phyloP scores from a whole-genome alignment of 2,113 vertebrate species.

The Dipodomys spectabilis region DNA sequence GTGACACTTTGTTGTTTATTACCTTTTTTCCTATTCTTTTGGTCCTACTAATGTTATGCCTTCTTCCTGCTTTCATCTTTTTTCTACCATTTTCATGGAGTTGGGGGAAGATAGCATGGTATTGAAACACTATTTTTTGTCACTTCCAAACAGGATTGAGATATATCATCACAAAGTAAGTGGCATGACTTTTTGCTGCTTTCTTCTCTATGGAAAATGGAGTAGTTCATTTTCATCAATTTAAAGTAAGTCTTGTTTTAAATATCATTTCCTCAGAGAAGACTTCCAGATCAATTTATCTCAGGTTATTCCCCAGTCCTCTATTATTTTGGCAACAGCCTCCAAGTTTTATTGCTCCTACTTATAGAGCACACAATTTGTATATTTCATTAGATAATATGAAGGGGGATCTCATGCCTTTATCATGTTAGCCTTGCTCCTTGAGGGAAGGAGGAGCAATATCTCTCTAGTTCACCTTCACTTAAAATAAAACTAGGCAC shows the following conservation, averaged over 20 bases:
- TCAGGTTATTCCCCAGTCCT: not conserved
- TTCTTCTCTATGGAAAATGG: not conserved
- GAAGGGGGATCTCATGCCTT: not conserved
- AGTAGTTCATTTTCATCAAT: not conserved
- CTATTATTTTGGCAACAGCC: not conserved
- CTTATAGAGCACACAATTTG: not conserved
- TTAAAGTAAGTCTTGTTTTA: slow-evolving; percentile 14
- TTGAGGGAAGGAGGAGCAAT: not conserved
- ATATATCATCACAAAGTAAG: not conserved
- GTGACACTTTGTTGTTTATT: not conserved
- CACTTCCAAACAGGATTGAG: not conserved
- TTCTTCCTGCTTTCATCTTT: not conserved
- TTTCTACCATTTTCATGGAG: not conserved
- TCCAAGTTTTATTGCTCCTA: not conserved
- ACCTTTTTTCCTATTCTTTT: slow-evolving; percentile 1
- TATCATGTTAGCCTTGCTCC: not conserved
- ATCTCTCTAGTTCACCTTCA: not conserved
- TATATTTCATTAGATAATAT: slow-evolving; percentile 13
- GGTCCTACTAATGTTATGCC: not conserved
- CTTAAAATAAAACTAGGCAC: not conserved
- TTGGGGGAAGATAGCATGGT: not conserved
- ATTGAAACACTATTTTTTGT: not conserved
- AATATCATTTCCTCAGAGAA: slow-evolving; percentile 24
- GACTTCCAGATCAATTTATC: not conserved
- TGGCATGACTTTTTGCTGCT: not conserved